phyloP scores from a whole-genome alignment of 2,797 vertebrate genomes.

The Pseudochirops cupreus region DNA sequence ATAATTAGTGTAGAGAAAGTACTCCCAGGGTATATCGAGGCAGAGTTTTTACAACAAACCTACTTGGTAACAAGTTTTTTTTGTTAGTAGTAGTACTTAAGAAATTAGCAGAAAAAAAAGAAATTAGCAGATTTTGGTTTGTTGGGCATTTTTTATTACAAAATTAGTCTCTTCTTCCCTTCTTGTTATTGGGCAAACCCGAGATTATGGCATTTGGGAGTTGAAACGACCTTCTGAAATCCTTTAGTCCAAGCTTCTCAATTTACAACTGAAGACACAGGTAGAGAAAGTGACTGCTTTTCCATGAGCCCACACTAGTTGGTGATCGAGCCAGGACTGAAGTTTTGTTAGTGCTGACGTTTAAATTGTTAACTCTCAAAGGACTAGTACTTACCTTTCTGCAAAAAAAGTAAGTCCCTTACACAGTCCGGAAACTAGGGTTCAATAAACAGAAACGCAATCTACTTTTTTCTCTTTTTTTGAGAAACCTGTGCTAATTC shows the following conservation, averaged over 20 bases:
- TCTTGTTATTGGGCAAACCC: background rate
- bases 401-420: background rate
- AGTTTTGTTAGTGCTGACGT: background rate
- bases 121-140: background rate
- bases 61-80: background rate
- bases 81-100: background rate
- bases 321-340: background rate
- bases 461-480: background rate
- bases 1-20: background rate
- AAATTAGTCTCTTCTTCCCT: background rate
- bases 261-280: background rate
- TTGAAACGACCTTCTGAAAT: background rate
- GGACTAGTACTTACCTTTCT: background rate
- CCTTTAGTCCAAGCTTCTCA: background rate
- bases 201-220: background rate
- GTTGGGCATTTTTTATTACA: background rate
- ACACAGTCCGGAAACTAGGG: background rate
- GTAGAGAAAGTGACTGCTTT: background rate
- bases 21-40: background rate
- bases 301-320: background rate
- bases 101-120: background rate
- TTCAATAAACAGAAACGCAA: background rate
- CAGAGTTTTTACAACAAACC: background rate
- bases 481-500: background rate
- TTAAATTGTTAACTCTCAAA: background rate